Conservation (phyloP, 2,113 vertebrate genomes). For the Labeo rohita region DNA sequence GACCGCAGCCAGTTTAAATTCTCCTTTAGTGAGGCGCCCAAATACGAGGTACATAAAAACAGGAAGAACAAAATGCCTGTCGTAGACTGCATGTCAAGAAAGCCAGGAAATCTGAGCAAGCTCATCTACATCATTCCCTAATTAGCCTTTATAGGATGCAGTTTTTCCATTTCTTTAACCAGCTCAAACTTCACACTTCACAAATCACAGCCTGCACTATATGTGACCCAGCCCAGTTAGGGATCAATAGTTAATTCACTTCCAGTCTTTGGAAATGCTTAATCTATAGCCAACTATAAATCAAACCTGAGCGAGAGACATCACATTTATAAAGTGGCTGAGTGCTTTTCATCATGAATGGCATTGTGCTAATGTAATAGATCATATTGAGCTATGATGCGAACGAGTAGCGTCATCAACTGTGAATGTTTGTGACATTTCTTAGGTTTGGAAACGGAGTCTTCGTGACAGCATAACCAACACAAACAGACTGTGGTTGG, state of each 20-base stretch:
- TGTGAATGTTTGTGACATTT: constrained; percentile 17
- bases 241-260: constrained; percentile 63
- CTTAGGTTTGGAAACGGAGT: neutral
- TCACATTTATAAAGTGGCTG: constrained; percentile 41
- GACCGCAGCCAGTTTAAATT: constrained; percentile 41
- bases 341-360: constrained; percentile 44
- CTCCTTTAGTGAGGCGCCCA: neutral
- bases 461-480: neutral
- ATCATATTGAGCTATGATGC: constrained; percentile 18
- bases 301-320: constrained; percentile 42
- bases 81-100: constrained; percentile 4
- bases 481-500: constrained; percentile 28
- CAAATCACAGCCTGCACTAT: constrained; percentile 42
- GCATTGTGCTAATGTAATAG: constrained; percentile 27
- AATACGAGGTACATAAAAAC: neutral
- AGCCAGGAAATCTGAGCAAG: neutral
- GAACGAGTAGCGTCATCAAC: constrained; percentile 19
- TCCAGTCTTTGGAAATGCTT: constrained; percentile 53
- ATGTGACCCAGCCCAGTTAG: constrained; percentile 28
- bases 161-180: constrained; percentile 51
- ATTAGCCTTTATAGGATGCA: constrained; percentile 41
- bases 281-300: constrained; percentile 53
- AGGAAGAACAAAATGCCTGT: neutral
- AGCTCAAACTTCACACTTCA: constrained; percentile 44
- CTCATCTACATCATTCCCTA: constrained; percentile 39